Evolutionary conservation across 2,113 vertebrate species (phyloP).

Genomic region (Manacus vitellinus): DNA sequence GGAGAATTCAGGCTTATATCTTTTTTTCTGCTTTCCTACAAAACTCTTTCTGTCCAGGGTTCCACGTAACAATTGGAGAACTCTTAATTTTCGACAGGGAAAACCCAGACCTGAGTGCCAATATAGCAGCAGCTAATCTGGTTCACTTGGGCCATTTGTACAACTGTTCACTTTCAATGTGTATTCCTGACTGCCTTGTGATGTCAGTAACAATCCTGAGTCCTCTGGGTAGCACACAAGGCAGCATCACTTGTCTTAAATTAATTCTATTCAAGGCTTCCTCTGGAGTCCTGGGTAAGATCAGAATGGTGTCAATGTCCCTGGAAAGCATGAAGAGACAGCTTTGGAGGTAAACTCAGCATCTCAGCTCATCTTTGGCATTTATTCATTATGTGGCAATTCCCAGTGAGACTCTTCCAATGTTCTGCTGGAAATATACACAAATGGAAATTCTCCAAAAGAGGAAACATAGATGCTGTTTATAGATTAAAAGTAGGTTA

Average conservation of each 20-base stretch:
- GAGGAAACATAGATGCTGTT: neutral
- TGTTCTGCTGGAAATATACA: neutral
- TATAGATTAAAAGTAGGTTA: conserved; percentile 39
- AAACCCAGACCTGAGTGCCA: neutral
- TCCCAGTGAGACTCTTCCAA: neutral
- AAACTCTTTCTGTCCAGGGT: neutral
- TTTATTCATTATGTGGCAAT: conserved; percentile 31
- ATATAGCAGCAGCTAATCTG: neutral
- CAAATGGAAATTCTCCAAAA: neutral
- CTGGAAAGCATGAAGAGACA: neutral
- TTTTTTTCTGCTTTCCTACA: neutral
- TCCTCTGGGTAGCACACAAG: neutral
- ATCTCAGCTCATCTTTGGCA: neutral
- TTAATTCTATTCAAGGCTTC: conserved; percentile 1
- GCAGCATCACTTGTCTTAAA: neutral
- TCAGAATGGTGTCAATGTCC: neutral
- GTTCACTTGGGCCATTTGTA: neutral
- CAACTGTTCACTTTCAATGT: neutral
- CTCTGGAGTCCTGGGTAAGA: neutral
- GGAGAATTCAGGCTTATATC: neutral
- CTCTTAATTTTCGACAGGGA: neutral
- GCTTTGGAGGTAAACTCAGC: neutral
- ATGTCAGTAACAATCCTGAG: neutral
- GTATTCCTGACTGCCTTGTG: neutral
- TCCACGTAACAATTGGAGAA: neutral